Evolutionary conservation across 2,113 vertebrate species (phyloP).

Genomic region (Rhinopithecus roxellana): DNA sequence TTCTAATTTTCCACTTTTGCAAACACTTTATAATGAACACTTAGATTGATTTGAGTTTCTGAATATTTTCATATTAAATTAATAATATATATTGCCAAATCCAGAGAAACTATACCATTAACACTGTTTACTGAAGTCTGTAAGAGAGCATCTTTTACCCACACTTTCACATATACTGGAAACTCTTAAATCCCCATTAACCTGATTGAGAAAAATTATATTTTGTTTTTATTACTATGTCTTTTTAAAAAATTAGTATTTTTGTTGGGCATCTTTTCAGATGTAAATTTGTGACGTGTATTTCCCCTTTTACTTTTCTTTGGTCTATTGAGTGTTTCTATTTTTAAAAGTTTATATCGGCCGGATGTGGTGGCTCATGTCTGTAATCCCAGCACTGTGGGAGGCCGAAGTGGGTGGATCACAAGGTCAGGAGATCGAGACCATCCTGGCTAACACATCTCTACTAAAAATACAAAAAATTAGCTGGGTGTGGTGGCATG

Average conservation of each 20-base stretch:
- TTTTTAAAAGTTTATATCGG: not conserved
- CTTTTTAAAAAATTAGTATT: not conserved
- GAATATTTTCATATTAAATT: not conserved
- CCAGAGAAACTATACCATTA: not conserved
- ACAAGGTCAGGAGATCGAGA: too few species aligned
- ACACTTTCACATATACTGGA: not conserved
- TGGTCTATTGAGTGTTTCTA: not conserved
- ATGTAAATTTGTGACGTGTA: not conserved
- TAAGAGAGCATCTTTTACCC: not conserved
- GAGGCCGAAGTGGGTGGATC: too few species aligned
- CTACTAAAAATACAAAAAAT: too few species aligned
- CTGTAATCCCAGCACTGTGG: too few species aligned
- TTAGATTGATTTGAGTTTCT: not conserved
- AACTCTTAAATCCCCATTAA: not conserved
- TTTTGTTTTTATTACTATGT: not conserved
- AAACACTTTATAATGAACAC: not conserved
- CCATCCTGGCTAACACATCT: too few species aligned
- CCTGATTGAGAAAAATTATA: not conserved
- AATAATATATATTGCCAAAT: not conserved
- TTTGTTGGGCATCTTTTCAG: not conserved
- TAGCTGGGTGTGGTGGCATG: too few species aligned
- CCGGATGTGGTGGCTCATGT: too few species aligned
- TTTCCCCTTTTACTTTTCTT: not conserved
- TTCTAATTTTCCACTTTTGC: not conserved
- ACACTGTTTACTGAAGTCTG: not conserved